A percentile compares a stretch with the other conserved stretches of the same genome.
These are phyloP conservation scores for Syngnathoides biaculeatus DNA, from an alignment of 2,113 vertebrate species.

Conservation along the genomic window DNA sequence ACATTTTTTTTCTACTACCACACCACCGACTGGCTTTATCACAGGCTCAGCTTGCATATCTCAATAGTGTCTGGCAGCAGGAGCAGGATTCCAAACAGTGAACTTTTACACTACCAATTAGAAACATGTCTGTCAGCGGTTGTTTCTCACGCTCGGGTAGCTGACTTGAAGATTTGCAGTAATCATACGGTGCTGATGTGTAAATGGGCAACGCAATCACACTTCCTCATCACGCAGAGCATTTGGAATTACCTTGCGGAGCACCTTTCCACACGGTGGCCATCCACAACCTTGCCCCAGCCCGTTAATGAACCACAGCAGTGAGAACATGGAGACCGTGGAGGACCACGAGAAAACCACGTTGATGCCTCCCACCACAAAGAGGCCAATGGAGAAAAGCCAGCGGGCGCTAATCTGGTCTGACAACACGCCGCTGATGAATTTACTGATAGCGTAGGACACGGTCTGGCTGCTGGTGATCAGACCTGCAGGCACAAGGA, in stretches of 20 bases:
- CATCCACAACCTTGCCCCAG: slow-evolving; percentile 95
- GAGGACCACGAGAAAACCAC: slow-evolving; percentile 88
- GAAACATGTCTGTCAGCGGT: slow-evolving; percentile 11
- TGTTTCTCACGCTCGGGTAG: neutral
- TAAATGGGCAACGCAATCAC: neutral
- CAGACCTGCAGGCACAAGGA: slow-evolving; percentile 73
- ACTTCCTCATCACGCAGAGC: neutral
- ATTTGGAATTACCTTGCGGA: slow-evolving; percentile 81
- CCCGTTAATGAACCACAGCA: slow-evolving; percentile 95
- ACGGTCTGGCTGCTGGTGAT: slow-evolving; percentile 96
- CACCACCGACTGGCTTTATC: neutral
- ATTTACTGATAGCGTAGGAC: slow-evolving; percentile 97
- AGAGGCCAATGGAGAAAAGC: slow-evolving; percentile 90
- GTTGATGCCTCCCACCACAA: slow-evolving; percentile 89
- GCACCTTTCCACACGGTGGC: slow-evolving; percentile 92
- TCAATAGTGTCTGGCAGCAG: neutral
- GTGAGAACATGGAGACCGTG: slow-evolving; percentile 78
- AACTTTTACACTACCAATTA: neutral
- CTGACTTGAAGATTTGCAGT: neutral
- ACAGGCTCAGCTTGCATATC: slow-evolving; percentile 5
- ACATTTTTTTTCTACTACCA: slow-evolving; percentile 3
- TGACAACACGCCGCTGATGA: slow-evolving; percentile 90
- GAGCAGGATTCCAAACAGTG: neutral
- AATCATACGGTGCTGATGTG: neutral
- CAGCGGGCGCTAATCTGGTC: slow-evolving; percentile 91